A percentile compares a stretch with the other conserved stretches of the same genome.
phyloP scores from a whole-genome alignment of 92 coral and sea anemone species.

The Scolanthus callimorphus region DNA sequence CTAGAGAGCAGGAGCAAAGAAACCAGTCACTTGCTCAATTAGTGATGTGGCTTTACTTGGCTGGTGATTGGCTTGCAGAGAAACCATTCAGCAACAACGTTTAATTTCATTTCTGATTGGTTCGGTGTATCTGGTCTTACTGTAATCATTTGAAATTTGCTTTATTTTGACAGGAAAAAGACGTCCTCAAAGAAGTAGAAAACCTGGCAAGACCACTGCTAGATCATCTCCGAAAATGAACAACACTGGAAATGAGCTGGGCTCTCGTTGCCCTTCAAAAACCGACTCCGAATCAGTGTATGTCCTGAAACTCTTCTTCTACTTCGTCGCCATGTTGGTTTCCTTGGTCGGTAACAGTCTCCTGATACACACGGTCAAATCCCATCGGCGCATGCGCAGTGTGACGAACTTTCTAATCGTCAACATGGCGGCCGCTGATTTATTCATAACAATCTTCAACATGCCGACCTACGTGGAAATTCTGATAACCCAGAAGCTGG shows the following conservation, averaged over 20 bases:
- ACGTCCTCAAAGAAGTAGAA: no score
- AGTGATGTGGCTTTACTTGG: no score
- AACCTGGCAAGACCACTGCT: no score
- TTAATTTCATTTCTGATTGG: no score
- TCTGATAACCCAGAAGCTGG: conserved; percentile 54
- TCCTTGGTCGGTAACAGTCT: conserved; percentile 59
- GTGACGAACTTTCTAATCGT: conserved; percentile 66
- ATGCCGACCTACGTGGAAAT: conserved; percentile 68
- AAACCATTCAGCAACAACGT: no score
- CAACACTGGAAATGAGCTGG: not conserved
- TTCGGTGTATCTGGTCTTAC: no score
- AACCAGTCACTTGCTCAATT: no score
- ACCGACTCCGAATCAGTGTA: conserved; percentile 33
- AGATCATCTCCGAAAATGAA: no score
- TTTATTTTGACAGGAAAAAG: no score
- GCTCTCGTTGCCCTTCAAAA: conserved; percentile 6
- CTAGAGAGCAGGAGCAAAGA: no score
- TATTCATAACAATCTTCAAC: conserved; percentile 66
- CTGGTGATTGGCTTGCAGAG: no score
- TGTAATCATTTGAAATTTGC: no score
- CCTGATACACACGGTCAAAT: conserved; percentile 45
- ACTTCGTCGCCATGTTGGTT: conserved; percentile 40
- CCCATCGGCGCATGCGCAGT: conserved; percentile 50
- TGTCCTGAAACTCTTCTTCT: conserved; percentile 32
- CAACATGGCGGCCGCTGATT: conserved; percentile 76